Evolutionary conservation across 2,797 vertebrate genomes (phyloP), one percentile per base, ranked within the genome.

Genomic region (Cuniculus paca): DNA sequence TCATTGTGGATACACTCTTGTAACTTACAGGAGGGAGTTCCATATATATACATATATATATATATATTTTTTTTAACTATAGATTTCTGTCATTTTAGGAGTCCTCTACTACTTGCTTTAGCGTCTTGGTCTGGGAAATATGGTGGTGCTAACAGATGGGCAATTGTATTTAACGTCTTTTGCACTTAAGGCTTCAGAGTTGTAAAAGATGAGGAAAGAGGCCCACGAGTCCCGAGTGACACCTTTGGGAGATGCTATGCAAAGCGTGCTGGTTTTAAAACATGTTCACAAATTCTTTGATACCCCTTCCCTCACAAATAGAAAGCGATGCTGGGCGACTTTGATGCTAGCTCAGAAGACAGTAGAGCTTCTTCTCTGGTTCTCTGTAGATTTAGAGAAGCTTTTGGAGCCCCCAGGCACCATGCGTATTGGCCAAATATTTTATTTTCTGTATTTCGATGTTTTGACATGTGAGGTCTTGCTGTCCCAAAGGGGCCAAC

Each of bases 211-310:
- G 94, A 65, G 82, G 68, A 97, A 52, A 81, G 94, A 81, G 85
- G 89, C 54, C 88, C 88, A 86, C 87, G 97, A 93, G 91, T 98
- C 95, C 96, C 96, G 97, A 97, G 88, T 96, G 91, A 93, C 96
- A 85, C 90, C 87, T 89, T 97, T 56, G 84, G 88, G 83, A 96
- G 94, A 97, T 72, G 98, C 96, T 96, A 88, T 91, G 92, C 85
- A 88, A 97, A 81, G 61, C 68, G 89, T 97, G 92, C 97, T 97
- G 88, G 34, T 74, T 95, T 97, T 39, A 77, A 91, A 81, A 80
- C 45, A 75, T 4, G 26, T 65, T 56, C 34, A 60, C 42, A 50
- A 60, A 78, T 85, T 94, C 42, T 61, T 79, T 65, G 58, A 19
- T 50, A 91, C 14, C 9, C 6, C 36, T 93, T 77, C 45, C 31